Percentiles rank a stretch among this genome's conserved stretches.
These are phyloP conservation scores for Syrphus vitripennis DNA, from an alignment of 2,888 invertebrate genomes.

Conservation along the genomic window DNA sequence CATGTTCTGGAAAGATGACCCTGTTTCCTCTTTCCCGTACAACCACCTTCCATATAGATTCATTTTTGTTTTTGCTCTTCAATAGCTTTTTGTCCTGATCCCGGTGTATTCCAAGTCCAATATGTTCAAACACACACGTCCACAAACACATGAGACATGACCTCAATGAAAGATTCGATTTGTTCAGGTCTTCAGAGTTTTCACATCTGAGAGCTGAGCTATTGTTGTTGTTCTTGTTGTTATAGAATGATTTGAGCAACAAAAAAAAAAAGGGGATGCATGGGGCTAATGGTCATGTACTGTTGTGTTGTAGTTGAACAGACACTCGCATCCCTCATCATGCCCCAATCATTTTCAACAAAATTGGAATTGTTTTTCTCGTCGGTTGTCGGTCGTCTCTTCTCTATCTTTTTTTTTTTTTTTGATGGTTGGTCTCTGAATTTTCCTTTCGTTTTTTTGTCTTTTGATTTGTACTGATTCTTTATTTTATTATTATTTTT, in stretches of 20 bases:
- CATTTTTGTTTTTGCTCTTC: neutral
- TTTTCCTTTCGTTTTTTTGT: neutral
- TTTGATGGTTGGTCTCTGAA: neutral
- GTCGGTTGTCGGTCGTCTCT: too few relatives aligned
- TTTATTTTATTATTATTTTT: conserved; percentile 26
- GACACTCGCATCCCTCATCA: conserved; percentile 9
- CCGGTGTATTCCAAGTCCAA: conserved; percentile 36
- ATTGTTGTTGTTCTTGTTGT: neutral
- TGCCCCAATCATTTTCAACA: conserved; percentile 38
- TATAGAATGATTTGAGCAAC: conserved; percentile 13
- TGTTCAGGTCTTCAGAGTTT: conserved; percentile 20
- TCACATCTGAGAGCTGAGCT: neutral
- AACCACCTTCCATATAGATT: too few relatives aligned
- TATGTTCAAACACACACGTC: conserved; percentile 51
- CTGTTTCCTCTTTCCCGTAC: neutral
- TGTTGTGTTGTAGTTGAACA: too few relatives aligned
- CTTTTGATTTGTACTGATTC: conserved; percentile 1
- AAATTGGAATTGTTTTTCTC: conserved; percentile 53
- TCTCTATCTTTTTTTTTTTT: neutral
- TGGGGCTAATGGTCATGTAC: conserved; percentile 8
- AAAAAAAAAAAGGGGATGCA: conserved; percentile 21
- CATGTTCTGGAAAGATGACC: conserved; percentile 51
- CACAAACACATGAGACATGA: conserved; percentile 56
- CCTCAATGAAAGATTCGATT: conserved; percentile 62
- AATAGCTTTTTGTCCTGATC: conserved; percentile 1